Evolutionary conservation across 2,113 vertebrate genomes (phyloP).

Genomic region (Eclectus roratus): DNA sequence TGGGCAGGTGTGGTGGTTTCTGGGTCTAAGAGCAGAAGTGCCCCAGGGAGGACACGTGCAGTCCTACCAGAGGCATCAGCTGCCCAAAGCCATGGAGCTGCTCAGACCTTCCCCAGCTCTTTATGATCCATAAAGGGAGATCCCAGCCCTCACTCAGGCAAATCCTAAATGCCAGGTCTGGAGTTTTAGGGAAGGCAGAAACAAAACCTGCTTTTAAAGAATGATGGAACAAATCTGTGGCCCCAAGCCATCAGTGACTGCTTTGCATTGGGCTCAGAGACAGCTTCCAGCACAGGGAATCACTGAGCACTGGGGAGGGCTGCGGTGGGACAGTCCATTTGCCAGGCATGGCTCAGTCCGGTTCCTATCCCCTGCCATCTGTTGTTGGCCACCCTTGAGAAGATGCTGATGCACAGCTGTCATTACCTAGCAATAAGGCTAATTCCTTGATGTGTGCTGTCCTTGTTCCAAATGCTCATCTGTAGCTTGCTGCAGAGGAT

Average conservation of each 20-base stretch:
- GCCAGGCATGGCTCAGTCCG: accelerated
- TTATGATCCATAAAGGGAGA: background rate
- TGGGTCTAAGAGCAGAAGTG: background rate
- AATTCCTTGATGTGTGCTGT: background rate
- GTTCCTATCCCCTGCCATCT: background rate
- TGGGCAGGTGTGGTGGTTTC: background rate
- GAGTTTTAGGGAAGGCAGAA: background rate
- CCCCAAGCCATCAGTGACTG: background rate
- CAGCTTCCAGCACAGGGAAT: background rate
- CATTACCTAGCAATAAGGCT: accelerated
- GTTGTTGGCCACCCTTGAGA: background rate
- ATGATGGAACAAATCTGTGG: accelerated
- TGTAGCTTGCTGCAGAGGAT: background rate
- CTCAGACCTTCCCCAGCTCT: background rate
- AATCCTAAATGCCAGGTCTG: background rate
- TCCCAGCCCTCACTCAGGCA: background rate
- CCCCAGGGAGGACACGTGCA: accelerated
- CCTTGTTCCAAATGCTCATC: background rate
- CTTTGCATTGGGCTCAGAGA: background rate
- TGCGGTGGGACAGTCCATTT: background rate
- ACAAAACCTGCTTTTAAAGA: background rate
- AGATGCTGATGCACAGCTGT: background rate
- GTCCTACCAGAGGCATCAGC: background rate
- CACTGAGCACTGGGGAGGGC: background rate
- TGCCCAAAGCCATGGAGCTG: background rate